Base-by-base conservation (phyloP, 1,140 invertebrate species). In the Zaprionus ornatus region DNA sequence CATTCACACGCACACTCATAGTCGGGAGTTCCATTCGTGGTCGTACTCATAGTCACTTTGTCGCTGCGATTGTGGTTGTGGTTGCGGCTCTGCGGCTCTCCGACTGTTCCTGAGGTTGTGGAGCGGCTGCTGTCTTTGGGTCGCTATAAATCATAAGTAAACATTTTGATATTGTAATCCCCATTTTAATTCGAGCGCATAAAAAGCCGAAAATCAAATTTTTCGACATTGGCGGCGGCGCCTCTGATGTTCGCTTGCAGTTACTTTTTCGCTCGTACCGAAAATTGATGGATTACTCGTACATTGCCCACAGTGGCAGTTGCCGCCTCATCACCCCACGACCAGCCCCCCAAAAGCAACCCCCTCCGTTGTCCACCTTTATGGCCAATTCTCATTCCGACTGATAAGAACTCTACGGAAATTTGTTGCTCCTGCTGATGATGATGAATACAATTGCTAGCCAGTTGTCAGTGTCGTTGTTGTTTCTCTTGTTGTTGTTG, bases 81-180 rank as follows among this genome's bases (percentile, higher is more conserved):
- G 27, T 27, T 64, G 50, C 21, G 25, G 48, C 19, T 52, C 10
- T 27, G 56, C 21, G 59, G 32, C 29, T 10, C 29, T 32, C 29
- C 29, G 29, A 32, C 29, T 32, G 29, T 32, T 9, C 9, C 29
- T 59, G 60, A 29, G 21, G 42, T 37, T 64, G 57, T 63, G 29
- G 32, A 15, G 27, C 48, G 67, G 74, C 71, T 78, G 77, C 69
- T 81, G 75, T 85, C 75, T 81, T 88, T 84, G 62, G 80, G 55
- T 60, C 83, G 85, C 75, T 79, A 91, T 91, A 91, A 91, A 91
- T 91, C 90, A 91, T 90, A 86, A 91, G 90, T 78, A 91, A 91
- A 91, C 90, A 91, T 90, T 91, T 91, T 91, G 90, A 91, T 91
- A 91, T 91, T 90, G 90, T 91, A 91, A 91, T 91, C 88, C 90